Conservation (phyloP, 2,797 vertebrate genomes). For the Rhabdophis nuchalis region DNA sequence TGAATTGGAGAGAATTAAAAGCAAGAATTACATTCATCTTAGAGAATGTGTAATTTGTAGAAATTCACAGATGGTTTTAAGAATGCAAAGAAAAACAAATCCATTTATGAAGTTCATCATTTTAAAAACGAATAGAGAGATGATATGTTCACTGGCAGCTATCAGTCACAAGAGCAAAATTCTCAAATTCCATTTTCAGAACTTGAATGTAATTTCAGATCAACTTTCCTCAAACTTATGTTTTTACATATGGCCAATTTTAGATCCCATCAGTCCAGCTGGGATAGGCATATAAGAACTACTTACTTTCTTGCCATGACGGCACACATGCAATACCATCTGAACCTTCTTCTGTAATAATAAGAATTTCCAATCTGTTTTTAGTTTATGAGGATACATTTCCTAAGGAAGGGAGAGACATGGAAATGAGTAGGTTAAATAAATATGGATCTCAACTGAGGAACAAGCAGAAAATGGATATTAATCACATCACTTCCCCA, state of each 20-base stretch:
- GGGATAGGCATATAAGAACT: not conserved
- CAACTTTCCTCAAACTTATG: not conserved
- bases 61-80: not conserved
- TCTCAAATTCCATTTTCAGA: not conserved
- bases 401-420: not conserved
- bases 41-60: not conserved
- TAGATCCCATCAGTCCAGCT: not conserved
- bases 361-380: not conserved
- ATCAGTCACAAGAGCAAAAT: not conserved
- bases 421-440: not conserved
- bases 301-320: not conserved
- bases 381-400: not conserved
- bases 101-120: not conserved
- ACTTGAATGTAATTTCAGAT: not conserved
- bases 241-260: not conserved
- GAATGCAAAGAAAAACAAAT: not conserved
- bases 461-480: not conserved
- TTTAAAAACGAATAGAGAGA: not conserved
- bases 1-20: not conserved
- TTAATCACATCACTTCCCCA: not conserved
- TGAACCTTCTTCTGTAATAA: not conserved
- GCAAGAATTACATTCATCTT: not conserved
- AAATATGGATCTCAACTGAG: not conserved
- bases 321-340: no score
- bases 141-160: not conserved